Conservation (phyloP, 2,113 vertebrate genomes). For the Salminus brasiliensis region DNA sequence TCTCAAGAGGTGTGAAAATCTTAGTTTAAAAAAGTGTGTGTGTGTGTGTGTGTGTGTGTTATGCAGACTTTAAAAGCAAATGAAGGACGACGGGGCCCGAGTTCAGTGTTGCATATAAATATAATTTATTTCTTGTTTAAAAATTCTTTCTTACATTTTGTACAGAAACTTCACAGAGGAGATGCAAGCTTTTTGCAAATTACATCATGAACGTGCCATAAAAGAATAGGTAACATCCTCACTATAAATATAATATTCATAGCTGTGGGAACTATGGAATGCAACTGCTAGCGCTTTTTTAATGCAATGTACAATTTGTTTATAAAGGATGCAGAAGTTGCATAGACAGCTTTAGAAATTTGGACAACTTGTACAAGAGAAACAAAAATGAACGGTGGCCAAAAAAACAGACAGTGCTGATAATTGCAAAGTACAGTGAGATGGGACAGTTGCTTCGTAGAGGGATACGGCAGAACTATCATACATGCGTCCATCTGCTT, state of each 20-base stretch:
- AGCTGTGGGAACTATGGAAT: slow-evolving; percentile 65
- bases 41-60: no score
- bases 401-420: slow-evolving; percentile 47
- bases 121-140: slow-evolving; percentile 99
- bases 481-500: slow-evolving; percentile 32
- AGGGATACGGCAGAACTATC: background rate
- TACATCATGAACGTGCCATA: slow-evolving; percentile 80
- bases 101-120: slow-evolving; percentile 97
- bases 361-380: slow-evolving; percentile 64
- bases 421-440: slow-evolving; percentile 22
- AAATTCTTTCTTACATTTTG: slow-evolving; percentile 99
- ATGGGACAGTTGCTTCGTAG: slow-evolving; percentile 29
- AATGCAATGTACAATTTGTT: slow-evolving; percentile 69
- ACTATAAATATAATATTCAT: slow-evolving; percentile 79
- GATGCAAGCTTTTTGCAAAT: slow-evolving; percentile 88
- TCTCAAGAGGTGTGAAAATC: no score
- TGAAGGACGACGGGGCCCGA: background rate
- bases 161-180: slow-evolving; percentile 87
- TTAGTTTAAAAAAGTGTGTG: no score
- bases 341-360: slow-evolving; percentile 90
- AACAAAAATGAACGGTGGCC: slow-evolving; percentile 54
- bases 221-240: slow-evolving; percentile 83
- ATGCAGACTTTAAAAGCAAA: background rate
- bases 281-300: slow-evolving; percentile 75
- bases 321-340: slow-evolving; percentile 87